These are phyloP conservation scores for Coreoperca whiteheadi DNA, from an alignment of 2,113 vertebrate genomes.

Conservation along the genomic window DNA sequence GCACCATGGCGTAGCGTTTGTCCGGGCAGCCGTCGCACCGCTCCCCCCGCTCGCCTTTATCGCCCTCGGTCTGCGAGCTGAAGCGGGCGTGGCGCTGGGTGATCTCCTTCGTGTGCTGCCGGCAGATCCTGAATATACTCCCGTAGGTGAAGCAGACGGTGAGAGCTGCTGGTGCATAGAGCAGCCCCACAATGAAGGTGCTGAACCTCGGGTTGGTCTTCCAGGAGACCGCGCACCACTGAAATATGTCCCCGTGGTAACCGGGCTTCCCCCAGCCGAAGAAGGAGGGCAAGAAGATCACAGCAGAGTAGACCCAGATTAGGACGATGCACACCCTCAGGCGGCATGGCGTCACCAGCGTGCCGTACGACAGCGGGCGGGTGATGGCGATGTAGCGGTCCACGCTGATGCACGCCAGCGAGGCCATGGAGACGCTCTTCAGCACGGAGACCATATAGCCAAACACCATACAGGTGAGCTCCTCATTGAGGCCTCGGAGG, in stretches of 20 bases:
- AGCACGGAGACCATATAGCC: conserved; percentile 92
- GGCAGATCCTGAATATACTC: conserved; percentile 95
- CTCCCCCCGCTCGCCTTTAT: conserved; percentile 80
- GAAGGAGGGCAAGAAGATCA: conserved; percentile 91
- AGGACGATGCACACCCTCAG: conserved; percentile 89
- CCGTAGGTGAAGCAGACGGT: conserved; percentile 94
- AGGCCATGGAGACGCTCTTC: conserved; percentile 95
- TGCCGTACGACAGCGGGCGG: conserved; percentile 90
- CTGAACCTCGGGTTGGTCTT: conserved; percentile 89
- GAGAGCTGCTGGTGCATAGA: conserved; percentile 91
- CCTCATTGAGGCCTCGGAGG: conserved; percentile 86
- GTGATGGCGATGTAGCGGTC: conserved; percentile 85
- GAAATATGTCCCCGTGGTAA: conserved; percentile 90
- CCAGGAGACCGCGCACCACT: conserved; percentile 91
- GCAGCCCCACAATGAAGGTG: conserved; percentile 89
- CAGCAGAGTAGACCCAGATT: conserved; percentile 91
- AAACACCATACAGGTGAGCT: conserved; percentile 90
- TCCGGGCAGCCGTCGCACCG: conserved; percentile 86
- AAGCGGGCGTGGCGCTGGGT: conserved; percentile 91
- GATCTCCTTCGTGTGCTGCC: conserved; percentile 93
- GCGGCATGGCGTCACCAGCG: conserved; percentile 91
- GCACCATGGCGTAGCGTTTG: conserved; percentile 92
- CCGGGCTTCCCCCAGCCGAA: conserved; percentile 85
- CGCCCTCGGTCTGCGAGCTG: conserved; percentile 82
- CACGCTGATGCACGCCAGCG: conserved; percentile 93